A percentile compares a stretch with the other conserved stretches of the same genome.
Conservation (phyloP, 2,888 invertebrate genomes). For the Cosmorhoe ocellata region DNA sequence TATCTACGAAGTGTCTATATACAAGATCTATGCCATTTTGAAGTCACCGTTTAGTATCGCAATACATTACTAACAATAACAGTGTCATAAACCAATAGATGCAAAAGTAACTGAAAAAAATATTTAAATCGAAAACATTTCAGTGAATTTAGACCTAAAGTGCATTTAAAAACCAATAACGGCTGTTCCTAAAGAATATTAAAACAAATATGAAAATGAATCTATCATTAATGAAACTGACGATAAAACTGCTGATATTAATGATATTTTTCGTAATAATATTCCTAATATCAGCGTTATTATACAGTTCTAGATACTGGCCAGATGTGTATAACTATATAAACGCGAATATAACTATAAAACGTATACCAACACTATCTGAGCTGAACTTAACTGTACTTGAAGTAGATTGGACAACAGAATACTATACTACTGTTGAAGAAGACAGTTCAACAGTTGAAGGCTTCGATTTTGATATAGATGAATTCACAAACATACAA, state of each 20-base stretch:
- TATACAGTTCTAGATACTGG: slow-evolving; percentile 70
- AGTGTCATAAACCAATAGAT: background rate
- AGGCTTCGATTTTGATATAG: slow-evolving; percentile 45
- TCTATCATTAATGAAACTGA: slow-evolving; percentile 50
- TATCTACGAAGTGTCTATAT: background rate
- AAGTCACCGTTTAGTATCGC: slow-evolving; percentile 8
- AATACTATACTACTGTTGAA: slow-evolving; percentile 50
- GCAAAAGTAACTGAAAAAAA: background rate
- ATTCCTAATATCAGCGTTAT: slow-evolving; percentile 56
- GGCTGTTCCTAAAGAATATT: background rate
- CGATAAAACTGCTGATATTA: slow-evolving; percentile 56
- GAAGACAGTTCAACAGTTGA: slow-evolving; percentile 45
- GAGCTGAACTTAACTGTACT: slow-evolving; percentile 58
- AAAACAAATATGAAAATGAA: slow-evolving; percentile 53
- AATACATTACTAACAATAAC: slow-evolving; percentile 10
- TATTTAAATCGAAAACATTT: background rate
- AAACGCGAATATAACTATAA: slow-evolving; percentile 70
- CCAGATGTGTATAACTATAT: slow-evolving; percentile 69
- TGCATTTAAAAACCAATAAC: too few relatives aligned
- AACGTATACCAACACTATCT: slow-evolving; percentile 64
- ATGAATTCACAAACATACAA: slow-evolving; percentile 44
- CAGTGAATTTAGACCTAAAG: background rate
- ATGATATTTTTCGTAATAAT: slow-evolving; percentile 61
- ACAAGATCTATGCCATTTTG: slow-evolving; percentile 11
- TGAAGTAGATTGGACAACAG: slow-evolving; percentile 51